phyloP scores from a whole-genome alignment of 2,113 vertebrate genomes.

The Phalacrocorax brasilianus region DNA sequence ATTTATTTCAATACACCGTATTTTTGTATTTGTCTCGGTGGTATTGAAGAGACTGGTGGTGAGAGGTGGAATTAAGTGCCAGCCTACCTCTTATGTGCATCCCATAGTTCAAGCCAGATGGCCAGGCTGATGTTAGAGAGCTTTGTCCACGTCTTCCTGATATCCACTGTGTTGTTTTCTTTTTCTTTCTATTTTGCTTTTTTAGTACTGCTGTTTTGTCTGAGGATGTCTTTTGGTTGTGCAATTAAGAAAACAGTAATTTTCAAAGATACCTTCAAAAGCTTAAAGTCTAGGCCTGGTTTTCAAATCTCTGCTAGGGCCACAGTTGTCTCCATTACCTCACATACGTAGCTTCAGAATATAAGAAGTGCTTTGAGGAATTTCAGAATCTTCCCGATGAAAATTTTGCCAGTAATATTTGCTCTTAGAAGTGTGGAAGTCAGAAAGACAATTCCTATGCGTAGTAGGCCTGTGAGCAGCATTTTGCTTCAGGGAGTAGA shows the following conservation, averaged over 20 bases:
- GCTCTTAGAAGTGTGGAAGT: neutral
- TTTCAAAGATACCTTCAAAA: neutral
- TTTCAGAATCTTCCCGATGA: neutral
- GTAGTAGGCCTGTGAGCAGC: neutral
- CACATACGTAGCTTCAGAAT: rapidly evolving
- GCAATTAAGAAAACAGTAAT: neutral
- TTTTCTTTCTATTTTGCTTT: neutral
- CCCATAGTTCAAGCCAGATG: neutral
- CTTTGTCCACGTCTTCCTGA: neutral
- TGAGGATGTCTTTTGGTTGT: neutral
- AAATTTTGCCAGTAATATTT: neutral
- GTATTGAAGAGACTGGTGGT: no score
- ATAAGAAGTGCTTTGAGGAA: neutral
- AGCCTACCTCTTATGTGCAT: neutral
- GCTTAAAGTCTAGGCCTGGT: no score
- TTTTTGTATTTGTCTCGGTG: neutral
- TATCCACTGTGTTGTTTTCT: neutral
- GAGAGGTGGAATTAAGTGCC: neutral
- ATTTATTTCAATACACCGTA: neutral
- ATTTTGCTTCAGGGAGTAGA: neutral
- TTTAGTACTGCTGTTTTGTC: neutral
- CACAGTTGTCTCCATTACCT: neutral
- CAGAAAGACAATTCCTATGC: neutral
- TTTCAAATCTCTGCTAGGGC: neutral
- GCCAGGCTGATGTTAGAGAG: neutral